phyloP scores from a whole-genome alignment of 2,888 invertebrate genomes.

The Heliconius hortense region DNA sequence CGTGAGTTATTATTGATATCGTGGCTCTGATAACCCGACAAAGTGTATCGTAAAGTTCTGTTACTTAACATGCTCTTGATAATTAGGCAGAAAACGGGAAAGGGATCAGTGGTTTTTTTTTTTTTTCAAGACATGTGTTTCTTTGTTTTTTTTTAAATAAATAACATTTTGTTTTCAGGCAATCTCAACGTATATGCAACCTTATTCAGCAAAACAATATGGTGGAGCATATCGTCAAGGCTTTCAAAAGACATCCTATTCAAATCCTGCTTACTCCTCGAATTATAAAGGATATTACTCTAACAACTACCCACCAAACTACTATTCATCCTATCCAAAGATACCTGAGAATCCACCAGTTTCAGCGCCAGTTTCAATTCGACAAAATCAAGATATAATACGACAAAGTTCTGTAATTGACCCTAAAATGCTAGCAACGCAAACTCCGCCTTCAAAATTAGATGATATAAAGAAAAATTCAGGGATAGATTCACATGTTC shows the following conservation, averaged over 20 bases:
- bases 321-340: slow-evolving; percentile 19
- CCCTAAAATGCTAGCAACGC: background rate
- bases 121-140: background rate
- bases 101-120: background rate
- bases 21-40: background rate
- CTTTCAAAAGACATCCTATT: slow-evolving; percentile 6
- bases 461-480: slow-evolving; percentile 25
- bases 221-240: slow-evolving; percentile 13
- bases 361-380: background rate
- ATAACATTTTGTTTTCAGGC: slow-evolving; percentile 25
- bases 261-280: slow-evolving; percentile 10
- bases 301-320: slow-evolving; percentile 21
- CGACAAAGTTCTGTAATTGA: slow-evolving; percentile 2
- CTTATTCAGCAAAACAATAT: slow-evolving; percentile 29
- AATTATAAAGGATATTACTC: slow-evolving; percentile 21
- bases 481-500: slow-evolving; percentile 55
- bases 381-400: background rate
- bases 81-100: no score
- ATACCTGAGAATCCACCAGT: slow-evolving; percentile 11
- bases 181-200: slow-evolving; percentile 26
- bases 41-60: background rate
- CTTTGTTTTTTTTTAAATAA: no score
- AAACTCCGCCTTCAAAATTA: slow-evolving; percentile 4
- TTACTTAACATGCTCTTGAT: background rate
- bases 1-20: background rate